phyloP scores from a whole-genome alignment of 2,113 vertebrate genomes.

The Erpornis zantholeuca region DNA sequence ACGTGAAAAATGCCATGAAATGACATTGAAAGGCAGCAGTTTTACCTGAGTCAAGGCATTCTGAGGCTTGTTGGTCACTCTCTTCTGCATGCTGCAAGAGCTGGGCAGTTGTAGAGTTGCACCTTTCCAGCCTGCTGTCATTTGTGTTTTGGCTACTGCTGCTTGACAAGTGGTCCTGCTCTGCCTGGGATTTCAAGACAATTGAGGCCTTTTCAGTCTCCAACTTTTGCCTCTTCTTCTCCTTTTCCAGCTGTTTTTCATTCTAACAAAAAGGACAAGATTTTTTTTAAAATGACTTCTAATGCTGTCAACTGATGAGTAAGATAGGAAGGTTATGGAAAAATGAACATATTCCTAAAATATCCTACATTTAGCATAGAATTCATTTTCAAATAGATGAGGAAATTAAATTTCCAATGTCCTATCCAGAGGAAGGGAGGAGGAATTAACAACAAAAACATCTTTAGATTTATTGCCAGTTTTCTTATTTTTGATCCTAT shows the following conservation, averaged over 20 bases:
- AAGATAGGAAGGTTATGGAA: background rate
- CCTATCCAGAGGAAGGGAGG: background rate
- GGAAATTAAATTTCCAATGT: background rate
- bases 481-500: background rate
- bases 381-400: background rate
- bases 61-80: slow-evolving; percentile 71
- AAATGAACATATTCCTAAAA: background rate
- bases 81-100: slow-evolving; percentile 74
- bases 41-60: slow-evolving; percentile 76
- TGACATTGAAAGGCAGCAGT: background rate
- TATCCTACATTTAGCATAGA: background rate
- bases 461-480: background rate
- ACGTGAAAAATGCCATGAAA: background rate
- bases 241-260: slow-evolving; percentile 80
- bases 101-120: slow-evolving; percentile 60
- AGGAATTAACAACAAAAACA: background rate
- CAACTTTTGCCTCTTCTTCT: slow-evolving; percentile 70
- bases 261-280: slow-evolving; percentile 73
- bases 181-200: background rate
- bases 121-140: slow-evolving; percentile 41
- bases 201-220: slow-evolving; percentile 31
- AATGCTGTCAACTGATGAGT: background rate
- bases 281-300: background rate
- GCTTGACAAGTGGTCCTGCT: slow-evolving; percentile 29
- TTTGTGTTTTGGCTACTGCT: slow-evolving; percentile 47